Conservation (phyloP, 2,888 invertebrate species). For the Trilocha varians region DNA sequence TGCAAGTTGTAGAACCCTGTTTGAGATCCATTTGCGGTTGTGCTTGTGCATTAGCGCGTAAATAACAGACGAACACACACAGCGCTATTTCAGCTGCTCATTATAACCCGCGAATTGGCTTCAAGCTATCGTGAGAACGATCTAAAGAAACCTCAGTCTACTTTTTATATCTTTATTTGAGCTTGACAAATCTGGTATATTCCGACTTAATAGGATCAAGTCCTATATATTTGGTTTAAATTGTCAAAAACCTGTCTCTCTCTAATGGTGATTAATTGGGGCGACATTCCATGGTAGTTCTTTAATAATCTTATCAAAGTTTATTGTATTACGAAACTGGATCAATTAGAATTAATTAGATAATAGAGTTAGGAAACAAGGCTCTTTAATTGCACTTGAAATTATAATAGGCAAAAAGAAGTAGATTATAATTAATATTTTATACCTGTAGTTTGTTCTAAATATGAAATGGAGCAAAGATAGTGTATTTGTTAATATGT, state of each 20-base stretch:
- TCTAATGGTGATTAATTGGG: constrained; percentile 31
- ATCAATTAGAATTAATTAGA: not conserved
- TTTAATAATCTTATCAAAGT: constrained; percentile 4
- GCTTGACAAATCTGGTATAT: too few relatives aligned
- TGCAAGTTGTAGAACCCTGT: constrained; percentile 11
- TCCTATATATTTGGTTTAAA: not conserved
- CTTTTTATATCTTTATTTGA: too few relatives aligned
- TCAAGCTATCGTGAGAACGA: constrained; percentile 50
- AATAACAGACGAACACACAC: constrained; percentile 42
- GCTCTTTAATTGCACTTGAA: too few relatives aligned
- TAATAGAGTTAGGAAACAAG: too few relatives aligned
- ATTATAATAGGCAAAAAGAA: too few relatives aligned
- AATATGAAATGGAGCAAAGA: not conserved
- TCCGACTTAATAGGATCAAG: too few relatives aligned
- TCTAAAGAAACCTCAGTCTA: constrained; percentile 25
- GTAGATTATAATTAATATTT: too few relatives aligned
- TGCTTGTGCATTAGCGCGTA: constrained; percentile 52
- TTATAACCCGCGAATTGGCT: constrained; percentile 42
- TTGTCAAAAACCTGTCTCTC: not conserved
- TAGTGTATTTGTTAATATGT: not conserved
- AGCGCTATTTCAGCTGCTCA: constrained; percentile 52
- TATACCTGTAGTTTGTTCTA: too few relatives aligned
- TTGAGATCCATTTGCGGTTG: constrained; percentile 45
- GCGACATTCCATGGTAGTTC: constrained; percentile 19
- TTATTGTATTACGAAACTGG: not conserved